phyloP scores from a whole-genome alignment of 2,888 invertebrate genomes.

The Caenorhabditis sulstoni region DNA sequence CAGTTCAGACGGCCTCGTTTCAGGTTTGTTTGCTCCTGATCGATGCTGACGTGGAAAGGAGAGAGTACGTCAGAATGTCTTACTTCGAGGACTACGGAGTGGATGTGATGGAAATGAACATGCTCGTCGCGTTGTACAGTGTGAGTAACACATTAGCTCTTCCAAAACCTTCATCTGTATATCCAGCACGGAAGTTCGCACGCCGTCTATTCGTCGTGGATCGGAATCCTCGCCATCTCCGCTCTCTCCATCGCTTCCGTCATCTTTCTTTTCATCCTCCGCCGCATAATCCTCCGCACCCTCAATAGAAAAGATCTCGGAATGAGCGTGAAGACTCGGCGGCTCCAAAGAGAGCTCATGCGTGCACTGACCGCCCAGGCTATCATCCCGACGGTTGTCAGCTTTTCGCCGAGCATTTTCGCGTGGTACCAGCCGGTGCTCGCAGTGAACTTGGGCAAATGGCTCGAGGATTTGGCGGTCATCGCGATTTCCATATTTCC shows the following conservation, averaged over 20 bases:
- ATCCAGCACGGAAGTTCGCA: background rate
- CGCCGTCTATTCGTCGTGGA: background rate
- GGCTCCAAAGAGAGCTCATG: conserved; percentile 23
- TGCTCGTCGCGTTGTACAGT: no score
- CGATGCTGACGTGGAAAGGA: no score
- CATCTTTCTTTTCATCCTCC: conserved; percentile 1
- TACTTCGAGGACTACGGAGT: no score
- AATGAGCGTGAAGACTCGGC: background rate
- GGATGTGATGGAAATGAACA: no score
- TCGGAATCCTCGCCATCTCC: conserved; percentile 21
- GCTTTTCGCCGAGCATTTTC: conserved; percentile 13
- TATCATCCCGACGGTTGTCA: conserved; percentile 17
- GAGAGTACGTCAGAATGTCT: no score
- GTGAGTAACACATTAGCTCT: background rate
- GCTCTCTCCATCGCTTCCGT: conserved; percentile 17
- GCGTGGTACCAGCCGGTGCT: conserved; percentile 24
- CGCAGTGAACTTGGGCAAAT: conserved; percentile 14
- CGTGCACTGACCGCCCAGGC: conserved; percentile 15
- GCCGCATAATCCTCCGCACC: background rate
- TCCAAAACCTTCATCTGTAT: no score
- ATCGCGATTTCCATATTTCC: conserved; percentile 30
- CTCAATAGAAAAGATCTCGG: background rate
- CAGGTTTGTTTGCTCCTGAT: no score
- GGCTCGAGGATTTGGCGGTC: conserved; percentile 7
- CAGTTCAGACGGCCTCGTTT: no score